These are phyloP conservation scores for Misgurnus mizolepis DNA, from an alignment of 2,113 vertebrate species.

Conservation along the genomic window DNA sequence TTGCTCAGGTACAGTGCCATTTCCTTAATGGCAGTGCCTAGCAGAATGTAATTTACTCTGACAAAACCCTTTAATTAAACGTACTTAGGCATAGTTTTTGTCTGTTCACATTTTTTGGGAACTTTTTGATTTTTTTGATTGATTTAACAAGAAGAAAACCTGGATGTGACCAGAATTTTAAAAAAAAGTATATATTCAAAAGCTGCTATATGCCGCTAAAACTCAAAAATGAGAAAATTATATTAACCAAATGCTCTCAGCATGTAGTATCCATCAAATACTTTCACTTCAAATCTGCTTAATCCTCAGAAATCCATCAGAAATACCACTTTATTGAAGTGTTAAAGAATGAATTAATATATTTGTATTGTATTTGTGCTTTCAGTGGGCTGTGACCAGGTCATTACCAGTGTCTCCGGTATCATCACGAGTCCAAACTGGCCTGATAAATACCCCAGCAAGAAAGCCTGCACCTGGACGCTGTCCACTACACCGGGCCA, in stretches of 20 bases:
- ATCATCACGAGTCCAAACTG: slow-evolving; percentile 89
- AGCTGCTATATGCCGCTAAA: no score
- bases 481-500: slow-evolving; percentile 85
- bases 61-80: no score
- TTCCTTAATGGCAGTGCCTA: not conserved
- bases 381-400: slow-evolving; percentile 87
- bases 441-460: slow-evolving; percentile 92
- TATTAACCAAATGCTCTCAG: no score
- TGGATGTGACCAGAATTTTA: no score
- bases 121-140: not conserved
- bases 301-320: not conserved
- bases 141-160: no score
- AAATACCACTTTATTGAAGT: not conserved
- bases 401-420: slow-evolving; percentile 79
- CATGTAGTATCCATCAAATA: no score
- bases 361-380: slow-evolving; percentile 34
- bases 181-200: no score
- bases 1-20: not conserved
- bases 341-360: not conserved
- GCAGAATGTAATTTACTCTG: not conserved
- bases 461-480: slow-evolving; percentile 90
- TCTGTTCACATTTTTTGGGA: not conserved
- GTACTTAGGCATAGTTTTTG: no score
- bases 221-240: no score
- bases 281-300: no score